phyloP scores from a whole-genome alignment of 2,113 vertebrate species.

The Abramis brama region DNA sequence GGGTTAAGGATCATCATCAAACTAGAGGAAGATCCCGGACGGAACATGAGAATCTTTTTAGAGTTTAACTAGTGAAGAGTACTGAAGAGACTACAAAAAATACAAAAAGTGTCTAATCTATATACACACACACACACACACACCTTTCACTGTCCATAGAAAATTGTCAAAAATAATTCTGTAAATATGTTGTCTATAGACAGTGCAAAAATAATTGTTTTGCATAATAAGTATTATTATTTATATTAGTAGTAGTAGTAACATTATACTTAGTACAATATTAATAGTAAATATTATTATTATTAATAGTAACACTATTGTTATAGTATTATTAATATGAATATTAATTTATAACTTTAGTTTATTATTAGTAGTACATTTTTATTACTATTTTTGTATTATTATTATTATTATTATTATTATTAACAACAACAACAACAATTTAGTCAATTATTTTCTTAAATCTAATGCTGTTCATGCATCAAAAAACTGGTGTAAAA shows the following conservation, averaged over 20 bases:
- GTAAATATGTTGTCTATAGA: no score
- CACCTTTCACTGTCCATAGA: no score
- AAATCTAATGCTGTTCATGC: background rate
- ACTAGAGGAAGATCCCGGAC: background rate
- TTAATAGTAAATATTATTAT: no score
- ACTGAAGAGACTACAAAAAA: background rate
- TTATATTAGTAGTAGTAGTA: no score
- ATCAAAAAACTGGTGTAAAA: constrained; percentile 20
- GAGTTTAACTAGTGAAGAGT: background rate
- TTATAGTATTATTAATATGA: no score
- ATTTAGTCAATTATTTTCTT: background rate
- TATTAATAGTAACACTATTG: no score
- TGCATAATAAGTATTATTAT: no score
- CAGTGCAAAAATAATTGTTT: no score
- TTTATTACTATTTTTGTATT: background rate
- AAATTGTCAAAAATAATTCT: background rate
- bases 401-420: constrained; percentile 20
- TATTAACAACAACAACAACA: background rate
- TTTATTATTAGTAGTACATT: background rate
- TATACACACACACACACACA: no score
- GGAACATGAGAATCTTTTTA: constrained; percentile 16
- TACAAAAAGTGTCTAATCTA: no score
- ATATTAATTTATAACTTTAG: background rate
- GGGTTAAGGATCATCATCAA: background rate
- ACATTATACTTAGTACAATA: no score